Base-by-base conservation (phyloP, 2,797 vertebrate genomes). In the Anas bahamensis region DNA sequence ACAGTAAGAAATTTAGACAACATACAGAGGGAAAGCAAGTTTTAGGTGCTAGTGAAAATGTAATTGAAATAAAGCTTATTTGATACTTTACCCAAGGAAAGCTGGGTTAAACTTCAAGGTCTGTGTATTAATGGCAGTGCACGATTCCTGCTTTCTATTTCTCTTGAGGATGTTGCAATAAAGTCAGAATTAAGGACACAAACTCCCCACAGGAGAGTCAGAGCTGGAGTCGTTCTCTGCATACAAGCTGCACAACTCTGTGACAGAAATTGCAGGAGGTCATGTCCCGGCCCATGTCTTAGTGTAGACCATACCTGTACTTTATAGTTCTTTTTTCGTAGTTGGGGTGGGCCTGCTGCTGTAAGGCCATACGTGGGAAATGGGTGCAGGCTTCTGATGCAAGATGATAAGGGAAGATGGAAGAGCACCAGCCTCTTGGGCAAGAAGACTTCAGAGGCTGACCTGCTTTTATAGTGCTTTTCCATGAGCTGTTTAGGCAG, bases 171-270 rank as follows among this genome's bases (percentile, higher is more conserved):
- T 37, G 19, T 81, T 61, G 29, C 48, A 48, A 18, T 41, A 9
- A 48, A 31, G 33, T 77, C 42, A 73, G 46, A 79, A 76, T 55
- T 70, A 75, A 88, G 65, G n/a, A 12, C 13, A 83, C 29, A 86
- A 82, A 42, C 13, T 84, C 10, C 7, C 12, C 42, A 18, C 13
- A 56, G 31, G 66, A 72, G 18, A 46, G 9, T 29, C 31, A 41
- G 11, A 55, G 23, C 28, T 52, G 29, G 18, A 23, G 65, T 4
- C 24, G 11, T 44, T 8, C 37, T 79, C 16, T 18, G 19, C 7
- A 21, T 42, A 16, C 13, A 21, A 52, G 13, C 44, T n/a, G 31
- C 66, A 82, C 86, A 81, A 66, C 0, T 0, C 0, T 0, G 39
- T 41, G 12, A 2, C n/a, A 77, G 42, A 79, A 64, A 26, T 31